These are phyloP conservation scores for Hemibagrus wyckioides DNA, from an alignment of 2,113 vertebrate genomes.

Conservation along the genomic window DNA sequence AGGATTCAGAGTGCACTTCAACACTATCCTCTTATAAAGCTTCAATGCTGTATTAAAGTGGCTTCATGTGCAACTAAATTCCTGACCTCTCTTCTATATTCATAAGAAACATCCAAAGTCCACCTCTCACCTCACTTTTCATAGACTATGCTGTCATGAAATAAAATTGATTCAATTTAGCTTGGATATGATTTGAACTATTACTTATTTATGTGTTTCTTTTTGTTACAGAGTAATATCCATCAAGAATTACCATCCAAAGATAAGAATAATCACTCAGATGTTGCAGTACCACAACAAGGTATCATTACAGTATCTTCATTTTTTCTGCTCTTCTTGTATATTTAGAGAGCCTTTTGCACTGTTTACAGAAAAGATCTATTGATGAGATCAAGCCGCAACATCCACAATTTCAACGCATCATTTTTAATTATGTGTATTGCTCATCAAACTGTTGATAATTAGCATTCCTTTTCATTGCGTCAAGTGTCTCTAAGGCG, in stretches of 20 bases:
- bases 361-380: constrained; percentile 9
- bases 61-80: constrained; percentile 53
- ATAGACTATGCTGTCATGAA: constrained; percentile 30
- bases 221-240: constrained; percentile 88
- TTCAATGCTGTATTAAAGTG: constrained; percentile 27
- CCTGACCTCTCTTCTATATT: constrained; percentile 32
- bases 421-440: neutral
- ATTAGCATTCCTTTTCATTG: constrained; percentile 20
- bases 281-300: constrained; percentile 99
- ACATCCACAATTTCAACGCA: neutral
- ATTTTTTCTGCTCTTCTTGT: neutral
- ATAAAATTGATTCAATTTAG: constrained; percentile 26
- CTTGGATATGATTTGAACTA: constrained; percentile 3
- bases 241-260: constrained; percentile 99
- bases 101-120: neutral
- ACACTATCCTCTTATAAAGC: constrained; percentile 25
- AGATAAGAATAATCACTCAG: constrained; percentile 99
- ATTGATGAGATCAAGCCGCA: neutral
- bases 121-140: constrained; percentile 19
- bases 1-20: constrained; percentile 17
- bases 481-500: constrained; percentile 16
- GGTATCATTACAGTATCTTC: constrained; percentile 70
- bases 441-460: constrained; percentile 8
- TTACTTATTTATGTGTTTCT: constrained; percentile 16
- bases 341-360: neutral